A percentile compares a stretch with the other conserved stretches of the same genome.
Evolutionary conservation across 2,797 vertebrate genomes (phyloP).

Genomic region (Gambelia wislizenii): DNA sequence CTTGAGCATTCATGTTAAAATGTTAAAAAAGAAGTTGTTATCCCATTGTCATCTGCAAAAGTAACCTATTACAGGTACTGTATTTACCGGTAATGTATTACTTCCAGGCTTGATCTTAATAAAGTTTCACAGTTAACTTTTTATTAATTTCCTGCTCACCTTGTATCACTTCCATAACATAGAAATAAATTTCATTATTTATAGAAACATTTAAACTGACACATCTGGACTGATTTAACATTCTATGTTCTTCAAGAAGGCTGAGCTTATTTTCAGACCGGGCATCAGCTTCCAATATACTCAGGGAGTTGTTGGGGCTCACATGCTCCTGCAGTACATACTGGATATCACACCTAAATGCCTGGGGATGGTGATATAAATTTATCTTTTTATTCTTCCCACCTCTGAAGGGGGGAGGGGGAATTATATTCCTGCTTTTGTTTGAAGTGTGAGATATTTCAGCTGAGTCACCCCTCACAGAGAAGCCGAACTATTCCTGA

Average conservation of each 20-base stretch:
- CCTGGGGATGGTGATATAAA: too few species aligned
- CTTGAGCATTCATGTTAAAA: neutral
- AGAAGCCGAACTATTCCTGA: too few species aligned
- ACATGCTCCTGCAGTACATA: neutral
- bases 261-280: neutral
- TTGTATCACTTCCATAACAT: neutral
- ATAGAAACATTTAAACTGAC: neutral
- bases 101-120: too few species aligned
- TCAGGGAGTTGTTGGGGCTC: neutral
- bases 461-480: too few species aligned
- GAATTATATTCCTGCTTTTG: too few species aligned
- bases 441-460: too few species aligned
- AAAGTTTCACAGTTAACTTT: neutral
- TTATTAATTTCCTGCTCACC: constrained; percentile 25
- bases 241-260: neutral
- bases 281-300: neutral
- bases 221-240: neutral
- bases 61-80: neutral
- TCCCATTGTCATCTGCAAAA: neutral
- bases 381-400: too few species aligned
- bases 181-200: neutral
- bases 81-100: neutral
- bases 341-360: neutral
- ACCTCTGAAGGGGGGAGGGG: too few species aligned
- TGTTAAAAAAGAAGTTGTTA: neutral